Conservation (phyloP, 2,113 vertebrate species). For the Erythrocebus patas region DNA sequence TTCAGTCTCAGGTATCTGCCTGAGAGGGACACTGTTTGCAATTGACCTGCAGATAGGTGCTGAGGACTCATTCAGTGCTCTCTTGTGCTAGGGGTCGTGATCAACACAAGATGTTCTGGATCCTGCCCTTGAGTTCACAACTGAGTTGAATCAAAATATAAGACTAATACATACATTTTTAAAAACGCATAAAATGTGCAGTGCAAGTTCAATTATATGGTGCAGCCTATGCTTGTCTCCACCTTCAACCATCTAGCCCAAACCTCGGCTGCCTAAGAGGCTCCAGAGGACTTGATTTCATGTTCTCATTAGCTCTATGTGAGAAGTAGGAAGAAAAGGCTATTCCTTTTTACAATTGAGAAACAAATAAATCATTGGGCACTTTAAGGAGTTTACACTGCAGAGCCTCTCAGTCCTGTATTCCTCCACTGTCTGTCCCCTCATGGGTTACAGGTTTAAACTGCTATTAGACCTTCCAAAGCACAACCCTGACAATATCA, state of each 20-base stretch:
- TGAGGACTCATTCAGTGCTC: background rate
- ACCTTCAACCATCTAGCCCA: background rate
- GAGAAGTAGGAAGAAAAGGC: constrained; percentile 43
- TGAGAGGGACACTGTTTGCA: background rate
- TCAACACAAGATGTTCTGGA: background rate
- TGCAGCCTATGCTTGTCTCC: background rate
- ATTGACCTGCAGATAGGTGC: background rate
- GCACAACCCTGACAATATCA: background rate
- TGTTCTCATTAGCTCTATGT: constrained; percentile 19
- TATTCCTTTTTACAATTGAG: background rate
- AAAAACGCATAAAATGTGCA: background rate
- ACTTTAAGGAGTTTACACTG: constrained; percentile 8
- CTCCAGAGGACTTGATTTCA: constrained; percentile 42
- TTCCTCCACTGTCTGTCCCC: background rate
- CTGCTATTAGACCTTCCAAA: background rate
- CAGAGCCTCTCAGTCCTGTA: background rate
- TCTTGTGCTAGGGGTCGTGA: background rate
- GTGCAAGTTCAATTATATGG: background rate
- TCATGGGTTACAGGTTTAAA: background rate
- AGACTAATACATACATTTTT: background rate
- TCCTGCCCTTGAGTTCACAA: background rate
- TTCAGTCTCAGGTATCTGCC: background rate
- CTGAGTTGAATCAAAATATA: background rate
- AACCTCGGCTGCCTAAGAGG: background rate
- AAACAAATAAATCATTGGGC: constrained; percentile 21